Base-by-base conservation (phyloP, 2,113 vertebrate species). In the Chlamydotis undulata region DNA sequence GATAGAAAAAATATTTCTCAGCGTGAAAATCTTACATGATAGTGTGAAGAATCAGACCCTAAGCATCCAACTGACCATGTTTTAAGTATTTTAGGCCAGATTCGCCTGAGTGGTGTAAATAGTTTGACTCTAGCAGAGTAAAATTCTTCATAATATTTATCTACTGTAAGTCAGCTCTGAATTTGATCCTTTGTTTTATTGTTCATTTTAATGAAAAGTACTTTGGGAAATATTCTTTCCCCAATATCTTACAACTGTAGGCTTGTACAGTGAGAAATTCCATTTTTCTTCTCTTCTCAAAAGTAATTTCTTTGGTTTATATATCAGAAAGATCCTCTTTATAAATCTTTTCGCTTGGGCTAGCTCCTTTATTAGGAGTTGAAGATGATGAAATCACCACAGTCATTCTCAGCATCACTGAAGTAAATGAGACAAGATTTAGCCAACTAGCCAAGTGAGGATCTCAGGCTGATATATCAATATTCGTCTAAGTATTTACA, bases 311-410 rank as follows among this genome's bases (percentile, higher is more conserved):
- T 96, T 96, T 91, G 78, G 61, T 89, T 97, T 92, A 85, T 95
- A 47, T 89, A 77, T 67, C 29, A 60, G 80, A 84, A 96, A 96
- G 89, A 91, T 97, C 60, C 69, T 94, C 92, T 87, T 93, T 90
- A 92, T 67, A 71, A 68, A 91, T 96, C 81, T 93, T 84, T 79
- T 91, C 12, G 1, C 57, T 67, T 91, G 50, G 49, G 15, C 28
- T 84, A 78, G 73, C 88, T 96, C 68, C 93, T 96, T 78, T 95
- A 87, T 97, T 97, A 95, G 79, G 89, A 97, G 37, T 59, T 96
- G 95, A 94, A 78, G 80, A 68, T 63, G 41, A 93, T 75, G 83
- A 94, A 90, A 89, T 87, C 91, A 87, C 91, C 49, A 31, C 24
- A 82, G 65, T 89, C 12, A 39, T 87, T 96, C 83, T 87, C 37